Conservation (phyloP, 2,888 invertebrate species). For the Hipparchia sbordonii region DNA sequence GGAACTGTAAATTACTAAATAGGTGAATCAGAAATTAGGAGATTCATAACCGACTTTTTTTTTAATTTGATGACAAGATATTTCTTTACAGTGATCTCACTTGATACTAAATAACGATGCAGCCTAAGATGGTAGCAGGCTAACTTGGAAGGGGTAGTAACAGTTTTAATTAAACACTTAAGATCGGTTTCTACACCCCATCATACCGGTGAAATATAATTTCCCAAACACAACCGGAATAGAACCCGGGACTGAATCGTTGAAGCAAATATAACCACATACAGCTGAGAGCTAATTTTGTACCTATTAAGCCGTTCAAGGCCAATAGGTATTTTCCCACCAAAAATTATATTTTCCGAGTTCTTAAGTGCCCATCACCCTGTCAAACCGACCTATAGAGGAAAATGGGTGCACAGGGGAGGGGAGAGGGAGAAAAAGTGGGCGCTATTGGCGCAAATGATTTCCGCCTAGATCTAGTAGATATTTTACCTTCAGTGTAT, state of each 20-base stretch:
- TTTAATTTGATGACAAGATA: too few relatives aligned
- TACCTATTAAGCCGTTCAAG: constrained; percentile 25
- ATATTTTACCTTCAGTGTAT: constrained; percentile 47
- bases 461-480: constrained; percentile 60
- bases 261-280: background rate
- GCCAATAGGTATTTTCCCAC: constrained; percentile 59
- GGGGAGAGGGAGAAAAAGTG: constrained; percentile 37
- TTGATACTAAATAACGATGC: too few relatives aligned
- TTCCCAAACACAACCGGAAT: background rate
- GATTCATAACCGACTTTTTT: too few relatives aligned
- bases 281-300: too few relatives aligned
- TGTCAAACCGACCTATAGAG: constrained; percentile 57
- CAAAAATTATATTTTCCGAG: constrained; percentile 64
- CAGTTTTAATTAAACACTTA: too few relatives aligned
- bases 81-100: too few relatives aligned
- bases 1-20: too few relatives aligned
- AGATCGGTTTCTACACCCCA: too few relatives aligned
- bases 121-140: too few relatives aligned
- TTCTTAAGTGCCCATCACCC: constrained; percentile 48
- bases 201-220: too few relatives aligned
- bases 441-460: constrained; percentile 70
- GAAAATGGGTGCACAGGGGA: constrained; percentile 19
- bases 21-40: too few relatives aligned
- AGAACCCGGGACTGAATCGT: background rate
- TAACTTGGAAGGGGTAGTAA: too few relatives aligned